These are phyloP conservation scores for Balearica regulorum DNA, from an alignment of 2,797 vertebrate species.

Conservation along the genomic window DNA sequence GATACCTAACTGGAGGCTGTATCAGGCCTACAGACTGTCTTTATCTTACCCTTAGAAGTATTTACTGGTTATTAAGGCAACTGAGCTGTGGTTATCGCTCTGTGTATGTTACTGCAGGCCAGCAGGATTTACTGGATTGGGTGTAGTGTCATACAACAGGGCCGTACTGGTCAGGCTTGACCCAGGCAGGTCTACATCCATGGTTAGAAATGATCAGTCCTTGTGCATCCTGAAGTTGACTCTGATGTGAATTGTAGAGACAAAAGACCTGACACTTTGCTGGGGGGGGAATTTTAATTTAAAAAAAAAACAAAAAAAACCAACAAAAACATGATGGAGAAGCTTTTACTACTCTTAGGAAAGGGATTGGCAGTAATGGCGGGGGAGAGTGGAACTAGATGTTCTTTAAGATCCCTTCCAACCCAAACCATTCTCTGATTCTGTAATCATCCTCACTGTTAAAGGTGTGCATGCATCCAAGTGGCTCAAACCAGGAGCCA, in stretches of 20 bases:
- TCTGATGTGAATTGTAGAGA: neutral
- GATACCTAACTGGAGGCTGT: neutral
- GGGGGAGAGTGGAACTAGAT: too few species aligned
- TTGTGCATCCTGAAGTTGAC: neutral
- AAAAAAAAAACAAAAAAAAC: neutral
- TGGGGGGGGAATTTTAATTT: neutral
- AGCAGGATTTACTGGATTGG: neutral
- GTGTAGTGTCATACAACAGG: neutral
- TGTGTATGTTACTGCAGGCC: neutral
- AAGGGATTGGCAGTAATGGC: neutral
- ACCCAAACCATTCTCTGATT: too few species aligned
- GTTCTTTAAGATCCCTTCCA: too few species aligned
- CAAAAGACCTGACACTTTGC: neutral
- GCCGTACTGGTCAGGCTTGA: neutral
- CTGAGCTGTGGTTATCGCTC: neutral
- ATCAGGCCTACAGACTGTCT: neutral
- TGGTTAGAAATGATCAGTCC: neutral
- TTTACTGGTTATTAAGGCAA: neutral
- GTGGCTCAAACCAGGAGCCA: neutral
- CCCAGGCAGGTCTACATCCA: neutral
- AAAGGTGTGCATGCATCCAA: neutral
- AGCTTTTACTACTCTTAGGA: neutral
- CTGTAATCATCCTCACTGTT: neutral
- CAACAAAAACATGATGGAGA: neutral
- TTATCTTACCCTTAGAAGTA: conserved; percentile 1